Evolutionary conservation across 2,888 invertebrate genomes (phyloP).

Genomic region (Rapana venosa): DNA sequence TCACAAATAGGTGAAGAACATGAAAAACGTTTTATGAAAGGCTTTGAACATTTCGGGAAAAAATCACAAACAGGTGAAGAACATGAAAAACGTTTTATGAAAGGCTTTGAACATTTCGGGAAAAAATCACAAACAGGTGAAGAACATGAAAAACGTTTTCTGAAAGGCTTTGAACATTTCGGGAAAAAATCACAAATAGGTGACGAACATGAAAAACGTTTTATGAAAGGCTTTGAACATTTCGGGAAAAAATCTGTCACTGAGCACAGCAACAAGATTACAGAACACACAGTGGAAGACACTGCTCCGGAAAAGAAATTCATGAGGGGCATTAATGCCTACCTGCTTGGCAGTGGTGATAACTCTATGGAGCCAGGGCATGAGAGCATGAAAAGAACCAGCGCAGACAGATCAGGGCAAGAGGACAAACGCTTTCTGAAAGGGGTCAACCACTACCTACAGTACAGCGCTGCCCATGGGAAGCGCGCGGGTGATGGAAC

Average conservation of each 20-base stretch:
- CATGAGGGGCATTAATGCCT: slow-evolving; percentile 1
- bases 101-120: background rate
- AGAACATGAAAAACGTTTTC: background rate
- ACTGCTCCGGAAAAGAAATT: slow-evolving; percentile 12
- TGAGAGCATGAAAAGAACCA: slow-evolving; percentile 30
- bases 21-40: slow-evolving; percentile 30
- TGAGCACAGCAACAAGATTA: background rate
- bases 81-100: slow-evolving; percentile 18
- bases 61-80: background rate
- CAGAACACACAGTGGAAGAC: background rate
- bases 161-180: slow-evolving; percentile 11
- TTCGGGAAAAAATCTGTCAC: background rate
- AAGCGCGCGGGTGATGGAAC: background rate
- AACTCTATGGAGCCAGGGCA: background rate
- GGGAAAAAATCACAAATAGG: background rate
- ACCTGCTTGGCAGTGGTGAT: background rate
- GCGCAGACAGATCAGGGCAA: background rate
- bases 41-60: background rate
- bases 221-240: slow-evolving; percentile 23
- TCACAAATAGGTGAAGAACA: background rate
- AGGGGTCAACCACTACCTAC: slow-evolving; percentile 4
- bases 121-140: background rate
- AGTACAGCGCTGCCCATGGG: background rate
- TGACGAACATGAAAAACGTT: background rate
- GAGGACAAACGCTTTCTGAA: slow-evolving; percentile 22